Evolutionary conservation across 2,888 invertebrate species (phyloP).

Genomic region (Abrostola tripartita): DNA sequence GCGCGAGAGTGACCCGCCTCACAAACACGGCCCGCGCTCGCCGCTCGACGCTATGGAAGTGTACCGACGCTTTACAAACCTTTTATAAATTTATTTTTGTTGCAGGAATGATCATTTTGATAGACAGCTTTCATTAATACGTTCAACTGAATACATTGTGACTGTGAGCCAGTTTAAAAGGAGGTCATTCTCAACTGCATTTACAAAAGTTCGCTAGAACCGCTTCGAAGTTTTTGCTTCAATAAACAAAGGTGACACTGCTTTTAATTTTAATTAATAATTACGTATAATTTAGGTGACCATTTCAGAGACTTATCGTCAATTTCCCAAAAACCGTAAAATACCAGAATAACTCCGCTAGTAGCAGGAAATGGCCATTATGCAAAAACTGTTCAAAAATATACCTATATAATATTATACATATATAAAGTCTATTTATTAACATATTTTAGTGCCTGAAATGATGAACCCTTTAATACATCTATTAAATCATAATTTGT

Average conservation of each 20-base stretch:
- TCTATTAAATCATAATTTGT: not conserved
- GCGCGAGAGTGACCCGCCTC: conserved; percentile 88
- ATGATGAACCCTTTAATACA: not conserved
- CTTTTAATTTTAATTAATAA: not conserved
- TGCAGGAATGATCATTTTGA: conserved; percentile 54
- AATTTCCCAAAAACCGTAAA: too few relatives aligned
- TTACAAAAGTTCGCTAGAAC: not conserved
- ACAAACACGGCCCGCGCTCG: conserved; percentile 80
- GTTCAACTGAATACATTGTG: conserved; percentile 40
- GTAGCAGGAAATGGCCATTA: too few relatives aligned
- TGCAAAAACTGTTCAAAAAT: too few relatives aligned
- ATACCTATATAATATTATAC: too few relatives aligned
- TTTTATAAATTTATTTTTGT: conserved; percentile 65
- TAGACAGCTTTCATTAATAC: conserved; percentile 46
- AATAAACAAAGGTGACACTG: not conserved
- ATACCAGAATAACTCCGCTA: too few relatives aligned
- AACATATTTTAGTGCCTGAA: too few relatives aligned
- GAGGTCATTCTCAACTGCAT: conserved; percentile 8
- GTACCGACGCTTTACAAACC: conserved; percentile 66
- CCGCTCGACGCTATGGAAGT: conserved; percentile 77
- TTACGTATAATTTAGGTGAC: too few relatives aligned
- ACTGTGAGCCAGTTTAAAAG: conserved; percentile 16
- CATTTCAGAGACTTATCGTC: too few relatives aligned
- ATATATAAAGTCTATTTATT: too few relatives aligned
- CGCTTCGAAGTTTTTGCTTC: too few relatives aligned